Percentiles rank a stretch among this genome's conserved stretches.
Conservation (phyloP, 53 echinoderm and acorn worm genomes). For the Henricia sp. region DNA sequence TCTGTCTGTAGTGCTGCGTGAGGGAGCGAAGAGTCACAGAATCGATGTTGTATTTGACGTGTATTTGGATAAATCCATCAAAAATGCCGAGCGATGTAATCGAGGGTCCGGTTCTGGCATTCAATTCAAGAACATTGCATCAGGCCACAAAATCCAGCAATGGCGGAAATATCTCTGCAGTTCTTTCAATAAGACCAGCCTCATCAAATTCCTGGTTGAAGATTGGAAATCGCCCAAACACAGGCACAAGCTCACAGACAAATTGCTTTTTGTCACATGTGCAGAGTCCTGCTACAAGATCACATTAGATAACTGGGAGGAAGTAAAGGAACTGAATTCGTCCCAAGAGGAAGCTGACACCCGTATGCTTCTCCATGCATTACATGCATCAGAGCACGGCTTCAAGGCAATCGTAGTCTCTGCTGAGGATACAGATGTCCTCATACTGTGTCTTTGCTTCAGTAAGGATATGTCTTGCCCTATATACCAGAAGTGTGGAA, state of each 20-base stretch:
- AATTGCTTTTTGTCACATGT: background rate
- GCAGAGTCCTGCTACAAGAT: background rate
- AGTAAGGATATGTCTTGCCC: background rate
- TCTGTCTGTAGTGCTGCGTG: slow-evolving; percentile 1
- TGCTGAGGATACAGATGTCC: slow-evolving; percentile 21
- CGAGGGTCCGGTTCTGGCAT: background rate
- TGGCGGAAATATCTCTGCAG: background rate
- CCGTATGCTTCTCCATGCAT: slow-evolving; percentile 15
- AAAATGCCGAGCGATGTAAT: background rate
- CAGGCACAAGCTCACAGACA: background rate
- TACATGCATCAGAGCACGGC: background rate
- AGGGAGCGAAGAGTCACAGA: background rate
- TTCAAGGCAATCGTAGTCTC: slow-evolving; percentile 8
- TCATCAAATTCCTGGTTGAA: slow-evolving; percentile 36
- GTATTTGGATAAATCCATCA: slow-evolving; percentile 6
- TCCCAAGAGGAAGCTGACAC: slow-evolving; percentile 30
- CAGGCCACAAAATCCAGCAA: background rate
- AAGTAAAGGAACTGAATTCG: slow-evolving; percentile 6
- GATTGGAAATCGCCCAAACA: slow-evolving; percentile 14
- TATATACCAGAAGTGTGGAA: slow-evolving; percentile 1
- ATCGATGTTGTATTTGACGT: slow-evolving; percentile 18
- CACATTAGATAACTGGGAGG: slow-evolving; percentile 1
- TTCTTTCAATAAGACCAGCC: background rate
- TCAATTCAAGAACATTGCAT: background rate
- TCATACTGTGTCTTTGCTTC: background rate